A percentile compares a stretch with the other conserved stretches of the same genome.
phyloP scores from a whole-genome alignment of 1,140 invertebrate species.

The Linepithema humile region DNA sequence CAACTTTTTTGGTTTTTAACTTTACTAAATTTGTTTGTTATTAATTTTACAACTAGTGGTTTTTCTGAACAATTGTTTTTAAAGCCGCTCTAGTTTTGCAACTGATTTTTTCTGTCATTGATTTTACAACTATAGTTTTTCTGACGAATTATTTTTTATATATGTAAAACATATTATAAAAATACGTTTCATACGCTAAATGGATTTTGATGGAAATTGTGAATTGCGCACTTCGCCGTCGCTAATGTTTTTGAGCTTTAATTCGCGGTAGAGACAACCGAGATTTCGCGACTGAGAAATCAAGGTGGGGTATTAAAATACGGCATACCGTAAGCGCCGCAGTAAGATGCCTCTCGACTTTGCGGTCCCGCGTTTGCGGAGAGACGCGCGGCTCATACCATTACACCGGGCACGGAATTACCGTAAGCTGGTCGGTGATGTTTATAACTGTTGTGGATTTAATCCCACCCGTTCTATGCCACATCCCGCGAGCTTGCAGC shows the following conservation, averaged over 20 bases:
- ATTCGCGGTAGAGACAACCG: constrained; percentile 28
- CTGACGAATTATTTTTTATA: too few species aligned
- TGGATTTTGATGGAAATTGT: too few species aligned
- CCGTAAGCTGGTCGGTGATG: constrained; percentile 66
- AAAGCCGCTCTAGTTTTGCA: too few species aligned
- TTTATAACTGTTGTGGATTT: constrained; percentile 69
- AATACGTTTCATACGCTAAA: too few species aligned
- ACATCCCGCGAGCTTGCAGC: constrained; percentile 19
- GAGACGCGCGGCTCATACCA: constrained; percentile 47
- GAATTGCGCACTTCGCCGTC: background rate
- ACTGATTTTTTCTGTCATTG: too few species aligned
- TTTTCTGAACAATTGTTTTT: too few species aligned
- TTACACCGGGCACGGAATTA: constrained; percentile 65
- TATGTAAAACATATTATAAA: too few species aligned
- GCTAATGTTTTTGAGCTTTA: constrained; percentile 14
- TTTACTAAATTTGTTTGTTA: too few species aligned
- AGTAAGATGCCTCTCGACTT: constrained; percentile 66
- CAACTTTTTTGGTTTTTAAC: too few species aligned
- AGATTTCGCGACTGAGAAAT: constrained; percentile 55
- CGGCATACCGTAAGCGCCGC: constrained; percentile 35
- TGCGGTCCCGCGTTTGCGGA: constrained; percentile 57
- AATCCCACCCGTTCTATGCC: constrained; percentile 56
- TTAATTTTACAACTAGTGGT: too few species aligned
- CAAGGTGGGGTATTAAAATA: constrained; percentile 49
- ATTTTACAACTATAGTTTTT: too few species aligned